Evolutionary conservation across 2,888 invertebrate species (phyloP).

Genomic region (Pomacea canaliculata): DNA sequence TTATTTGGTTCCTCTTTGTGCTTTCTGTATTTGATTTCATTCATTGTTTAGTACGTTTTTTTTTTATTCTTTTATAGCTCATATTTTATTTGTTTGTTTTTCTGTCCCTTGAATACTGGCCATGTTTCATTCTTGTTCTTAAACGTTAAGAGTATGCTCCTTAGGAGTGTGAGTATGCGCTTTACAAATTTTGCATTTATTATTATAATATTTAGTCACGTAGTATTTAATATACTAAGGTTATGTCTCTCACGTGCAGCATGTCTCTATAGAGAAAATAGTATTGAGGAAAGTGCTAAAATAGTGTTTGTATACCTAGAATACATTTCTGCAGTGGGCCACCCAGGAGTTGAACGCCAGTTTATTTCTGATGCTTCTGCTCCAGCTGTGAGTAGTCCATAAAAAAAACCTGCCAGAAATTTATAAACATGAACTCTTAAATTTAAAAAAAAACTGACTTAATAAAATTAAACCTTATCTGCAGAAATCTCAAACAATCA

Average conservation of each 20-base stretch:
- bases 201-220: no score
- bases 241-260: neutral
- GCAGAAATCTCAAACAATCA: neutral
- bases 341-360: constrained; percentile 56
- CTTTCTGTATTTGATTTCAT: no score
- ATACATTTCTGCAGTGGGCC: constrained; percentile 62
- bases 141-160: no score
- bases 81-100: no score
- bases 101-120: no score
- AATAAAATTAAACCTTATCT: neutral
- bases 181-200: no score
- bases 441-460: neutral
- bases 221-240: no score
- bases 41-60: no score
- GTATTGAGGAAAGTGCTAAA: neutral
- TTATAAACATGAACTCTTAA: neutral
- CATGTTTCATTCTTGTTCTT: no score
- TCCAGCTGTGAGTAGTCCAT: constrained; percentile 73
- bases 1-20: no score
- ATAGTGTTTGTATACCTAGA: constrained; percentile 44
- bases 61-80: no score
- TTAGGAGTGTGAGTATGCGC: no score
- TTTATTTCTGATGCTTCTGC: constrained; percentile 47
- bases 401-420: constrained; percentile 74
- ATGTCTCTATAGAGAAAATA: neutral